A percentile compares a stretch with the other conserved stretches of the same genome.
Conservation (phyloP, 2,113 vertebrate species). For the Anarrhichthys ocellatus region DNA sequence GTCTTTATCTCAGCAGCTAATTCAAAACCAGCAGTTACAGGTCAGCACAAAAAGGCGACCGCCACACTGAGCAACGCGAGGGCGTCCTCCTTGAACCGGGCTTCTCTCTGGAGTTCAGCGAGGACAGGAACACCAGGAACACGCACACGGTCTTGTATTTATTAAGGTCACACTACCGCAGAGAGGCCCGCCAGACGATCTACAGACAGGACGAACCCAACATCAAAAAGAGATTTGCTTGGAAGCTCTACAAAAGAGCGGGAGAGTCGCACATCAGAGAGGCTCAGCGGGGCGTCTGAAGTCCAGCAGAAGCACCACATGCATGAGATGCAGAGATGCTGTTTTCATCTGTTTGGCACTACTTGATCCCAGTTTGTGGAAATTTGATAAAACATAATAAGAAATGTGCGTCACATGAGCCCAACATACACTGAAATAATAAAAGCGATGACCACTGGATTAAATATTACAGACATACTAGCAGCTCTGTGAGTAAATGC, state of each 20-base stretch:
- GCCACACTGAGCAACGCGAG: background rate
- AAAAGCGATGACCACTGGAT: too few relatives aligned
- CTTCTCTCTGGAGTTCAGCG: background rate
- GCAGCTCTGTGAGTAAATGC: too few relatives aligned
- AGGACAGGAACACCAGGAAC: background rate
- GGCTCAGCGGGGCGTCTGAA: constrained; percentile 4
- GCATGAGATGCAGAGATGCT: background rate
- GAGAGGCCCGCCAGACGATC: constrained; percentile 11
- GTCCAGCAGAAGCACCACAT: background rate
- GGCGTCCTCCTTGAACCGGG: background rate
- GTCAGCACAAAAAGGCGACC: background rate
- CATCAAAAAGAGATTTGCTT: constrained; percentile 43
- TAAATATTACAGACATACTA: too few relatives aligned
- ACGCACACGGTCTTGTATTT: background rate
- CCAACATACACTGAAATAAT: too few relatives aligned
- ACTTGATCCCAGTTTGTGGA: background rate
- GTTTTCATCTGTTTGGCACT: background rate
- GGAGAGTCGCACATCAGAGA: background rate
- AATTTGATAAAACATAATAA: background rate
- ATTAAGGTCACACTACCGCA: background rate
- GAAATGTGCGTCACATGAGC: background rate
- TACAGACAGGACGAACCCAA: constrained; percentile 43
- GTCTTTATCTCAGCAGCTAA: too few relatives aligned
- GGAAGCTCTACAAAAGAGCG: constrained; percentile 59
- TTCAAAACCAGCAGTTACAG: background rate